phyloP scores from a whole-genome alignment of 2,888 invertebrate species.

The Ormia ochracea region DNA sequence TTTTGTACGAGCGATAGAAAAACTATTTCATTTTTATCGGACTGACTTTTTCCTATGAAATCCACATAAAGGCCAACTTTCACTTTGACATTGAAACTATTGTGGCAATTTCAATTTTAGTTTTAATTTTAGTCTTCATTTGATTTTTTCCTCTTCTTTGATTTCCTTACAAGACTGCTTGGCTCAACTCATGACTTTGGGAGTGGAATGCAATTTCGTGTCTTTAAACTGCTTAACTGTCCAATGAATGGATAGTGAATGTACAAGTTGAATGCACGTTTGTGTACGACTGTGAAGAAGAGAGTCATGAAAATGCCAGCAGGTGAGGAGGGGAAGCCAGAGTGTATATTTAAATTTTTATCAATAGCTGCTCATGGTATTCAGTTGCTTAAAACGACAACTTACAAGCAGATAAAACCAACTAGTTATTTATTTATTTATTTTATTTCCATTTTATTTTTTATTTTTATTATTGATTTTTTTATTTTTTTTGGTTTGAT shows the following conservation, averaged over 20 bases:
- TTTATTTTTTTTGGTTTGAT: no score
- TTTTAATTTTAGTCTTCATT: conserved; percentile 36
- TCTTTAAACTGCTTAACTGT: neutral
- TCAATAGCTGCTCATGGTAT: no score
- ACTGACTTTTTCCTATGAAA: neutral
- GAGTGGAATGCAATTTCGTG: conserved; percentile 37
- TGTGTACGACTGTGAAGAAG: neutral
- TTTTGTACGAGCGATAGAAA: neutral
- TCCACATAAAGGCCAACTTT: conserved; percentile 72
- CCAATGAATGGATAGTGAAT: conserved; percentile 5
- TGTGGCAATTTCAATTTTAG: conserved; percentile 57
- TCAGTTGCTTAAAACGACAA: no score
- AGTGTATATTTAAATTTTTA: no score
- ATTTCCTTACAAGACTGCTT: neutral
- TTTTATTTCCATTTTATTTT: no score
- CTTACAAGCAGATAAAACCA: no score
- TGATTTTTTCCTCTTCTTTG: neutral
- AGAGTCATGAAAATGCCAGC: no score
- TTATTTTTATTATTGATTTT: no score
- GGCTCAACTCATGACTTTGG: conserved; percentile 40
- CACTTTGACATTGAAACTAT: conserved; percentile 76
- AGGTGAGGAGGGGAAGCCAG: no score
- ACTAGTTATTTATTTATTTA: no score
- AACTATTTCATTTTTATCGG: neutral
- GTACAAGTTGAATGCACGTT: conserved; percentile 54